phyloP scores from a whole-genome alignment of 2,113 vertebrate species.

The Physeter macrocephalus region DNA sequence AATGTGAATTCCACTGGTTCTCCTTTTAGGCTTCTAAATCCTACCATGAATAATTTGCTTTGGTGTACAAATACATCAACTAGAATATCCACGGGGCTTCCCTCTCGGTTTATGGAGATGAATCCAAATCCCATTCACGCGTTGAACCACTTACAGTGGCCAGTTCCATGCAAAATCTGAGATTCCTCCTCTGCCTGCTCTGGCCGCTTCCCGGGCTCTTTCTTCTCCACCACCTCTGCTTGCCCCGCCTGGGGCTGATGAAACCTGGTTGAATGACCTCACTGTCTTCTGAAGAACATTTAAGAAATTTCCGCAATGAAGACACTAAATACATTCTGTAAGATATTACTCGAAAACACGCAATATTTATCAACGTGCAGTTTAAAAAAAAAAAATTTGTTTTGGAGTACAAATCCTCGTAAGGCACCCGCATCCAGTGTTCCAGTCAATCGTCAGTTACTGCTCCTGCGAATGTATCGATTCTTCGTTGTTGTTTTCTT shows the following conservation, averaged over 20 bases:
- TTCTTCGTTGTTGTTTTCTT: not conserved
- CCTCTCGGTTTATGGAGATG: conserved; percentile 96
- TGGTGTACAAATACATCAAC: conserved; percentile 99
- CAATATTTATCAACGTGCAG: conserved; percentile 19
- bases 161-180: conserved; percentile 91
- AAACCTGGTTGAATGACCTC: no score
- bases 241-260: conserved; percentile 87
- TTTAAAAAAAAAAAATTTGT: not conserved
- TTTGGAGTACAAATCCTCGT: conserved; percentile 13
- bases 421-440: not conserved
- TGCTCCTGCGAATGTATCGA: not conserved
- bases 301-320: conserved; percentile 60
- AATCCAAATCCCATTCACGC: conserved; percentile 99
- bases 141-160: conserved; percentile 99
- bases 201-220: conserved; percentile 88
- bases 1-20: conserved; percentile 99
- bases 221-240: conserved; percentile 93
- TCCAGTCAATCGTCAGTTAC: not conserved
- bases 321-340: conserved; percentile 41
- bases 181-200: conserved; percentile 89
- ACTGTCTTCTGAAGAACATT: conserved; percentile 22
- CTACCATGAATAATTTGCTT: conserved; percentile 99
- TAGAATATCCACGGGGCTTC: conserved; percentile 91
- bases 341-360: not conserved
- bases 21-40: conserved; percentile 99